phyloP scores from a whole-genome alignment of 2,888 invertebrate species.

The Aquatica leii region DNA sequence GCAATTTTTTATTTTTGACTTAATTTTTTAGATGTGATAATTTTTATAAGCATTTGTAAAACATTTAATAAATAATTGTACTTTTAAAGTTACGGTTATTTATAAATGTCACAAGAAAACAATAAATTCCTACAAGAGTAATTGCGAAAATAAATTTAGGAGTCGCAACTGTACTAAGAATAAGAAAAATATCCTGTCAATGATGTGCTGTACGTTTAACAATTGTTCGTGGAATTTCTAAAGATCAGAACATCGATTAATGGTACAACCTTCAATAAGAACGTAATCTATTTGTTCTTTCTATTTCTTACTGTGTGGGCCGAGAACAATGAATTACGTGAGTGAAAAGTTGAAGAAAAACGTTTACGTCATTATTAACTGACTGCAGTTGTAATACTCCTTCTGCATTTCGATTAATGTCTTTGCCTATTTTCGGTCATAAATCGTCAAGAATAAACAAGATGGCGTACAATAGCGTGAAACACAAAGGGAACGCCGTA shows the following conservation, averaged over 20 bases:
- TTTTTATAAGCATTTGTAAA: no score
- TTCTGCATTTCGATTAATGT: slow-evolving; percentile 34
- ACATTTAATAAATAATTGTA: no score
- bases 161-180: no score
- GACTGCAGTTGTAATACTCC: slow-evolving; percentile 25
- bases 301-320: slow-evolving; percentile 11
- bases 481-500: slow-evolving; percentile 54
- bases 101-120: no score
- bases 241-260: slow-evolving; percentile 18
- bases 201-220: background rate
- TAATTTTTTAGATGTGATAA: no score
- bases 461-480: slow-evolving; percentile 54
- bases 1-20: no score
- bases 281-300: slow-evolving; percentile 8
- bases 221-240: slow-evolving; percentile 17
- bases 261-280: slow-evolving; percentile 12
- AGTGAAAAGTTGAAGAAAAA: slow-evolving; percentile 27
- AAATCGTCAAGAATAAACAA: slow-evolving; percentile 56
- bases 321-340: slow-evolving; percentile 24
- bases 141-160: no score
- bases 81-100: no score
- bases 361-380: slow-evolving; percentile 30
- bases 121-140: no score
- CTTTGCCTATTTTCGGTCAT: slow-evolving; percentile 38
- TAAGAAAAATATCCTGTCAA: background rate